Evolutionary conservation across 1,140 invertebrate species (phyloP), one percentile per base, ranked within the genome.

Genomic region (Ladona fulva): DNA sequence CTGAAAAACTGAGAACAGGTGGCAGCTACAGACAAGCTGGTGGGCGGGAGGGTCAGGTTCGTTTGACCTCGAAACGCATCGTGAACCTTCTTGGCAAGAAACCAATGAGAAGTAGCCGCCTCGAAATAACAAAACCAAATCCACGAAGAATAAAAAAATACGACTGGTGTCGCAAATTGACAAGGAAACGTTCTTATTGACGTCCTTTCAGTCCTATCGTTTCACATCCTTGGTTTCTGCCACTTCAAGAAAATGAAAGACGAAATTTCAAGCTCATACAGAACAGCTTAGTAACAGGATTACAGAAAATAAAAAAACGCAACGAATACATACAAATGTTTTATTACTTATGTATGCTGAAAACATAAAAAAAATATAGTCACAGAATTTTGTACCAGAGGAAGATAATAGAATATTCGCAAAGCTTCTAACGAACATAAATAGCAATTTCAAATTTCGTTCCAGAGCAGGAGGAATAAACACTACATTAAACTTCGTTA

Each of bases 281-380:
- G 8, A 37, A 37, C 8, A 37, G 29, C 29, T 37, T 37, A 1
- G 8, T 8, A 37, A 37, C 29, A 37, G 29, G 29, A 37, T n/a
- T 37, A 37, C 29, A 37, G 8, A 37, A 37, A 37, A 37, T 37
- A 37, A 1, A 37, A 37, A 1, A 37, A 8, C 29, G 29, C 29
- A 37, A 8, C 29, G 29, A 37, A 37, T 37, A 37, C 29, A 37
- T 78, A 37, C 44, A 37, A 11, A 77, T 29, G 24, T 74, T 78
- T 78, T 78, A 78, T 78, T 78, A 22, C 19, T 78, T 75, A 74
- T 78, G 16, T 44, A 74, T 37, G 77, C 77, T 78, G 77, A 74
- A 78, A 78, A 78, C 77, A 78, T 78, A 78, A 78, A 78, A 78
- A 78, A 78, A 74, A 78, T 42, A 77, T 66, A 66, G 52, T 66